Evolutionary conservation across 2,113 vertebrate species (phyloP).

Genomic region (Actinemys pallida): DNA sequence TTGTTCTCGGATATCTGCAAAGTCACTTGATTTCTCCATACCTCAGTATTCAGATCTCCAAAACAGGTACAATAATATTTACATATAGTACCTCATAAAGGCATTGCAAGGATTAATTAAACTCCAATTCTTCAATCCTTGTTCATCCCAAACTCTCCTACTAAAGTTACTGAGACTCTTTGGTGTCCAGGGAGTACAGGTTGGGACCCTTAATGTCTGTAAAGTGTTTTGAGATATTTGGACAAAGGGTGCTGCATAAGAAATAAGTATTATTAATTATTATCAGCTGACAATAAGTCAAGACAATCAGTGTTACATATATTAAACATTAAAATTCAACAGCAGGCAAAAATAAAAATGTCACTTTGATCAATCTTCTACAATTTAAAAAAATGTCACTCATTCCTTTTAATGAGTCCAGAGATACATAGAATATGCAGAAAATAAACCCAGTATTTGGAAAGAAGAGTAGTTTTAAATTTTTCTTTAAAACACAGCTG

Average conservation of each 20-base stretch:
- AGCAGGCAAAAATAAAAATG: not conserved
- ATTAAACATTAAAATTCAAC: not conserved
- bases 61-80: not conserved
- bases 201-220: not conserved
- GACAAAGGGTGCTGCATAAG: not conserved
- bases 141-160: not conserved
- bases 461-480: not conserved
- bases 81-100: not conserved
- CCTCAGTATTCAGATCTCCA: not conserved
- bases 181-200: fast-evolving
- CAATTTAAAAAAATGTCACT: not conserved
- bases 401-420: not conserved
- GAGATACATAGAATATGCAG: not conserved
- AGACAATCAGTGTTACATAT: not conserved
- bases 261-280: not conserved
- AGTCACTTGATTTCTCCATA: not conserved
- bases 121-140: not conserved
- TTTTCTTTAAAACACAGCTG: not conserved
- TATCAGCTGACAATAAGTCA: not conserved
- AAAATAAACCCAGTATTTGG: not conserved
- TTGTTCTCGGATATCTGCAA: not conserved
- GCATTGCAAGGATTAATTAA: not conserved
- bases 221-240: not conserved
- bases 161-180: not conserved
- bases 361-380: not conserved